phyloP scores from a whole-genome alignment of 2,888 invertebrate species.

The Ferdinandea cuprea region DNA sequence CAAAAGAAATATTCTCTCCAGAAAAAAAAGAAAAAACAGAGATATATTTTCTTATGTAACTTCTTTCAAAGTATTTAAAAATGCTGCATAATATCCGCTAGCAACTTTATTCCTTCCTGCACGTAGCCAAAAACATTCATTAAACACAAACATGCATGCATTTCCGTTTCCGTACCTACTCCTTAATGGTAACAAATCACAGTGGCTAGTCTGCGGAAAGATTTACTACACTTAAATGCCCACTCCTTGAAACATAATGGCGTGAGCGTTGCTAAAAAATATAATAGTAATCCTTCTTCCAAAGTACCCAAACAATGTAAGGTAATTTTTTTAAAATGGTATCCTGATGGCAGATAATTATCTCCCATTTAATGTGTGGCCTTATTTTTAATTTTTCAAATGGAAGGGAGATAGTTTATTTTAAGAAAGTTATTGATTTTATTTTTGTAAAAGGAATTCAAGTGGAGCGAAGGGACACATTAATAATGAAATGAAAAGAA shows the following conservation, averaged over 20 bases:
- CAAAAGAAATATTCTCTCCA: too few relatives aligned
- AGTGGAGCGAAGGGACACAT: constrained; percentile 5
- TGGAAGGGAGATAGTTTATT: constrained; percentile 11
- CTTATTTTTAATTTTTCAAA: constrained; percentile 20
- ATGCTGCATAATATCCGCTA: constrained; percentile 26
- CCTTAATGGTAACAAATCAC: neutral
- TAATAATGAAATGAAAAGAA: neutral
- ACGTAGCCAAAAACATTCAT: neutral
- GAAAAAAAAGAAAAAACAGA: too few relatives aligned
- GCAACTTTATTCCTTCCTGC: neutral
- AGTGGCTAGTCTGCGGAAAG: constrained; percentile 1
- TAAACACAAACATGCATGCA: constrained; percentile 36
- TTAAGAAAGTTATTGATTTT: constrained; percentile 27
- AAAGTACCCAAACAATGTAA: neutral
- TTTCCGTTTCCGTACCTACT: too few relatives aligned
- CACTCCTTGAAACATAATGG: neutral
- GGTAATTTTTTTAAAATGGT: constrained; percentile 35
- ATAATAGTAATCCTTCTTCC: constrained; percentile 9
- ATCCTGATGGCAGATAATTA: constrained; percentile 36
- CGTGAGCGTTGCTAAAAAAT: constrained; percentile 28
- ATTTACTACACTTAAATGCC: constrained; percentile 25
- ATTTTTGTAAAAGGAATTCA: constrained; percentile 1
- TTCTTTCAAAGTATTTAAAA: neutral
- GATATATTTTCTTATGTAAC: too few relatives aligned
- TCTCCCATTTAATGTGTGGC: neutral